Conservation (phyloP, 2,797 vertebrate species). For the Sciaenops ocellatus region DNA sequence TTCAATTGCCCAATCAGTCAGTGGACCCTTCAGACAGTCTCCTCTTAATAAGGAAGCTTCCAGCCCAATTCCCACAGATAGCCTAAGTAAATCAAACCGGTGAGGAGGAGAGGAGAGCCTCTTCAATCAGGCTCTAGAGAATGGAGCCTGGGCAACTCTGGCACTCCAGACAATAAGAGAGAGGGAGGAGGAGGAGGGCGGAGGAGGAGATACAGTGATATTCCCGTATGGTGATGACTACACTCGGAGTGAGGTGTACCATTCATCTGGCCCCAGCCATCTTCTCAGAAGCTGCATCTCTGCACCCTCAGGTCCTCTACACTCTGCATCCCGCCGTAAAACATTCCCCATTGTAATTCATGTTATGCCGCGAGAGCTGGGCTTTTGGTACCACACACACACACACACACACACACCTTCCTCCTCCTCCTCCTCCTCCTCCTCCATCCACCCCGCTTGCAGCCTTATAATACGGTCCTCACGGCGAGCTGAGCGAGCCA, state of each 20-base stretch:
- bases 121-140: constrained; percentile 83
- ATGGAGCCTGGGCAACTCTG: constrained; percentile 72
- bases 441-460: constrained; percentile 15
- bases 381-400: constrained; percentile 52
- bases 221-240: constrained; percentile 78
- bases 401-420: background rate
- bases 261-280: constrained; percentile 70
- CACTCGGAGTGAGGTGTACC: constrained; percentile 64
- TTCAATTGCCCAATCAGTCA: constrained; percentile 84
- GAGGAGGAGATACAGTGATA: constrained; percentile 63
- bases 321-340: constrained; percentile 66
- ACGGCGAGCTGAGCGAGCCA: constrained; percentile 57
- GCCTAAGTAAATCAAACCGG: constrained; percentile 82
- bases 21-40: constrained; percentile 81
- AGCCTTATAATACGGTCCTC: constrained; percentile 64
- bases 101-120: constrained; percentile 80
- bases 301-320: constrained; percentile 65
- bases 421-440: background rate
- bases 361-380: constrained; percentile 62
- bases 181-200: constrained; percentile 34
- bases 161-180: constrained; percentile 76
- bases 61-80: constrained; percentile 83
- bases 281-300: constrained; percentile 61
- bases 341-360: constrained; percentile 75
- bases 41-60: constrained; percentile 84